Conservation (phyloP, 53 echinoderm and acorn worm species). For the Astropecten irregularis region DNA sequence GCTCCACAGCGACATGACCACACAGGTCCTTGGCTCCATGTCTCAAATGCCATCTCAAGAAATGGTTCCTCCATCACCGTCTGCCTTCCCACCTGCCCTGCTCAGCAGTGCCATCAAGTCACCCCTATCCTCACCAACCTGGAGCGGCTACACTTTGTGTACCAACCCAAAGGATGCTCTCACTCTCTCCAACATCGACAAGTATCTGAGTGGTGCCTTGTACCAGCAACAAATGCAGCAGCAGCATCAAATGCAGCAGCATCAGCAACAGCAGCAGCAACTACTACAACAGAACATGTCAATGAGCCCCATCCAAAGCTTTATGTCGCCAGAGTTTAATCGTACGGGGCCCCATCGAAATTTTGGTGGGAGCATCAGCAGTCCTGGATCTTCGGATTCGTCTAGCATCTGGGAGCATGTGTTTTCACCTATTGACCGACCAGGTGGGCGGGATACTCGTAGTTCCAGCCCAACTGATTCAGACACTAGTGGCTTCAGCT, state of each 20-base stretch:
- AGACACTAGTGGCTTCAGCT: constrained; percentile 93
- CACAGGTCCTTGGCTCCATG: constrained; percentile 1
- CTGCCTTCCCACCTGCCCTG: constrained; percentile 12
- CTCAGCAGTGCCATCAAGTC: constrained; percentile 66
- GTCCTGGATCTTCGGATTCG: constrained; percentile 63
- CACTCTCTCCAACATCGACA: constrained; percentile 92
- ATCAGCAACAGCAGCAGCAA: not conserved
- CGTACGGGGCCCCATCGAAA: constrained; percentile 16
- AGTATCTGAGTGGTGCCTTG: constrained; percentile 80
- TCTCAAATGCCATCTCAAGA: not conserved
- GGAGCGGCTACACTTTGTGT: constrained; percentile 89
- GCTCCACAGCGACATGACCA: constrained; percentile 24
- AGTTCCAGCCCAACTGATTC: constrained; percentile 91
- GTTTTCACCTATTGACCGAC: constrained; percentile 74
- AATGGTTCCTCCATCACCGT: constrained; percentile 7
- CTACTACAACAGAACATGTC: not conserved
- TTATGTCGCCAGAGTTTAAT: constrained; percentile 24
- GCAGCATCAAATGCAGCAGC: constrained; percentile 32
- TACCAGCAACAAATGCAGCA: constrained; percentile 34
- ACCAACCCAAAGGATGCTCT: constrained; percentile 97
- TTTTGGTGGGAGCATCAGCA: constrained; percentile 64
- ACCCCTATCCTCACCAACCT: constrained; percentile 80
- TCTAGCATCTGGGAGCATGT: constrained; percentile 88
- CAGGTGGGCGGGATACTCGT: constrained; percentile 46
- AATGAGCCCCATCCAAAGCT: constrained; percentile 3